Percentiles rank a stretch among this genome's conserved stretches.
phyloP scores from a whole-genome alignment of 2,888 invertebrate species.

The Bimastos eiseni region DNA sequence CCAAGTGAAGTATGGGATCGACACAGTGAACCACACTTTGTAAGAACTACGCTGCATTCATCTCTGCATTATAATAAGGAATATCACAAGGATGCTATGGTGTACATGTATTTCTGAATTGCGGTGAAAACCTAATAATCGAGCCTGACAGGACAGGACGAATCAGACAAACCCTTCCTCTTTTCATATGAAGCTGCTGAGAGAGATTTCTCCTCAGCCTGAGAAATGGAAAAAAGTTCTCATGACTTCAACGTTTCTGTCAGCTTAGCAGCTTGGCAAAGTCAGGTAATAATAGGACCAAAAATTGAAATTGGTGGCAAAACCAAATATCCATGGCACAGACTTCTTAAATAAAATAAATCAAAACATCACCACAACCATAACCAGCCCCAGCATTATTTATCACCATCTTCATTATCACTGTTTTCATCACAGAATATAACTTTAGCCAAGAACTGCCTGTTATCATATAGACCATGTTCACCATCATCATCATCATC shows the following conservation, averaged over 20 bases:
- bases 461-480: too few species aligned
- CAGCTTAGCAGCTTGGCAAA: not conserved
- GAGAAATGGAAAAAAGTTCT: not conserved
- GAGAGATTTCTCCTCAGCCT: not conserved
- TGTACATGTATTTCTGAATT: not conserved
- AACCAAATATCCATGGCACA: not conserved
- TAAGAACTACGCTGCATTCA: not conserved
- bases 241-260: not conserved
- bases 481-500: too few species aligned
- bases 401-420: too few species aligned
- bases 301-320: not conserved
- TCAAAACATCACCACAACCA: too few species aligned
- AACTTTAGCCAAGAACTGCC: too few species aligned
- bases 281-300: not conserved
- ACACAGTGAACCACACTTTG: not conserved
- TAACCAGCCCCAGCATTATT: too few species aligned
- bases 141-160: not conserved
- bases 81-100: not conserved
- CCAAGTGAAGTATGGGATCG: not conserved
- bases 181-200: conserved; percentile 13
- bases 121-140: not conserved
- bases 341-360: too few species aligned
- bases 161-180: not conserved
- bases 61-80: not conserved
- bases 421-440: too few species aligned